Conservation (phyloP, 2,113 vertebrate species). For the Toxotes jaculatrix region DNA sequence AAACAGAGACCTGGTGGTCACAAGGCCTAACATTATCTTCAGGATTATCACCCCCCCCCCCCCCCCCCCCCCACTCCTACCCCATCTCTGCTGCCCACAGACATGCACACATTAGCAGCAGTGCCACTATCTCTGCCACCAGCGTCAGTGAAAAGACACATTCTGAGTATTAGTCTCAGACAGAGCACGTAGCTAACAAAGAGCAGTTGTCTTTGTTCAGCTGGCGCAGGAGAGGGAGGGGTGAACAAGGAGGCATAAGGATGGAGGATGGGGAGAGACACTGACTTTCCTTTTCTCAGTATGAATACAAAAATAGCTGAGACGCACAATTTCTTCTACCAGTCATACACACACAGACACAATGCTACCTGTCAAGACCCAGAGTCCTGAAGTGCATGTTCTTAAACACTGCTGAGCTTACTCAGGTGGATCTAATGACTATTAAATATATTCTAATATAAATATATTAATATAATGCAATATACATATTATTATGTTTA, state of each 20-base stretch:
- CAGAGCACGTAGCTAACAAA: conserved; percentile 73
- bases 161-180: conserved; percentile 61
- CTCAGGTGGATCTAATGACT: conserved; percentile 5
- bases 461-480: neutral
- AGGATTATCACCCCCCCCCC: conserved; percentile 43
- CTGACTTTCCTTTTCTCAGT: conserved; percentile 46
- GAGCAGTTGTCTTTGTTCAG: conserved; percentile 81
- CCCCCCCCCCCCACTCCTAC: conserved; percentile 1
- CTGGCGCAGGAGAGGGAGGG: conserved; percentile 67
- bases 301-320: conserved; percentile 58
- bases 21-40: conserved; percentile 52
- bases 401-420: conserved; percentile 18
- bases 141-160: conserved; percentile 51
- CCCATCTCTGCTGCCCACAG: conserved; percentile 18
- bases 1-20: conserved; percentile 49
- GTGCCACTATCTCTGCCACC: conserved; percentile 37
- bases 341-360: conserved; percentile 23
- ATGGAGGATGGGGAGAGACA: conserved; percentile 73
- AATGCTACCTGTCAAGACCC: conserved; percentile 14
- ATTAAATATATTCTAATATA: neutral
- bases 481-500: neutral
- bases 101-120: conserved; percentile 29
- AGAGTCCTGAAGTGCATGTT: conserved; percentile 17
- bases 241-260: conserved; percentile 53
- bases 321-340: conserved; percentile 30